phyloP scores from a whole-genome alignment of 2,797 vertebrate species.

The Nyctibius grandis region DNA sequence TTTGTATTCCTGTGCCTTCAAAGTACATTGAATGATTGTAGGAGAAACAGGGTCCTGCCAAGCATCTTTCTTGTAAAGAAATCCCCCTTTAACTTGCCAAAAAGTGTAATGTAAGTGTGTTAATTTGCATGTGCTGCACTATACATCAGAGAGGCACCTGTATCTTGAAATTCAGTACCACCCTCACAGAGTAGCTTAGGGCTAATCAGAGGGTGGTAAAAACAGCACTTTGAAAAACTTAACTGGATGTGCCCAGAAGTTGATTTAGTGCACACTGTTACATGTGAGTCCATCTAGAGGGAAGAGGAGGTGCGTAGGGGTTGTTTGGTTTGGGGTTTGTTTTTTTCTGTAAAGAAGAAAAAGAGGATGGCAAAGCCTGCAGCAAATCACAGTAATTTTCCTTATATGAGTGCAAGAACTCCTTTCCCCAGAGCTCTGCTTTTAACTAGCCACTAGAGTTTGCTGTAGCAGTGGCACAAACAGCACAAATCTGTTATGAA shows the following conservation, averaged over 20 bases:
- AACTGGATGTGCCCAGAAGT: neutral
- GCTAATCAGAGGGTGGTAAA: neutral
- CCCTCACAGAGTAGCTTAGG: neutral
- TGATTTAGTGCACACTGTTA: neutral
- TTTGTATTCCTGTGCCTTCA: neutral
- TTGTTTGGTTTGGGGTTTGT: neutral
- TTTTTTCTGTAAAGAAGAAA: neutral
- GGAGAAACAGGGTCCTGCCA: neutral
- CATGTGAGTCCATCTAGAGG: neutral
- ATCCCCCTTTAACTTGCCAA: neutral
- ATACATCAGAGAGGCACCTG: neutral
- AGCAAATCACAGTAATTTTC: neutral
- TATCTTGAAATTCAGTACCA: neutral
- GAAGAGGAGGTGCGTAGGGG: neutral
- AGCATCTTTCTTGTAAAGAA: neutral
- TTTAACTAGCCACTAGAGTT: neutral
- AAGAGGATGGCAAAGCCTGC: neutral
- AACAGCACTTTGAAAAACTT: neutral
- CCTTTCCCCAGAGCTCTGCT: neutral
- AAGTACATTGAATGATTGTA: neutral
- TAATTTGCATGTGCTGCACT: neutral
- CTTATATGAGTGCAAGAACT: neutral
- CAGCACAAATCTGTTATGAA: neutral
- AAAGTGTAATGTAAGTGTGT: neutral
- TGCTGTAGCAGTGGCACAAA: constrained; percentile 2